Percentiles rank a stretch among this genome's conserved stretches.
phyloP scores from a whole-genome alignment of 2,797 vertebrate genomes.

The Cryptoblepharus egeriae region DNA sequence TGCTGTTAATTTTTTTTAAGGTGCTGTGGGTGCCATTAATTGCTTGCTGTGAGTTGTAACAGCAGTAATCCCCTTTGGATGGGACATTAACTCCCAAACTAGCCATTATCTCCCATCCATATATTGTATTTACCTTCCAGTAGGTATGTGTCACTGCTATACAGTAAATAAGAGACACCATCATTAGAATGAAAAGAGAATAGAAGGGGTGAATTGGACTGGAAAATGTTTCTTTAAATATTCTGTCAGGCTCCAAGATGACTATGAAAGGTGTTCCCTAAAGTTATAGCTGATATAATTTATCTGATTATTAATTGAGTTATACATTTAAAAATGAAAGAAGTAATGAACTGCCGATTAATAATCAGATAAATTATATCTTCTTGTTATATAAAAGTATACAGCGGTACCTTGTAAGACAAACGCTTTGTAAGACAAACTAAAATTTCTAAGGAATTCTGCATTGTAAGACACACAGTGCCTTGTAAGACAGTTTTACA shows the following conservation, averaged over 20 bases:
- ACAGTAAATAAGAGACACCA: slow-evolving; percentile 36
- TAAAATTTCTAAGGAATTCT: too few relatives aligned
- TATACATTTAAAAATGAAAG: too few relatives aligned
- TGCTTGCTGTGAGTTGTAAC: slow-evolving; percentile 60
- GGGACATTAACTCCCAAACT: slow-evolving; percentile 58
- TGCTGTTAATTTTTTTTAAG: slow-evolving; percentile 51
- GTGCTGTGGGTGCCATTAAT: slow-evolving; percentile 60
- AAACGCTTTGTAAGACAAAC: too few relatives aligned
- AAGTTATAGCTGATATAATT: not conserved
- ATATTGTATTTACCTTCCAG: slow-evolving; percentile 54
- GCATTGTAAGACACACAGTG: too few relatives aligned
- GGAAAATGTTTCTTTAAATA: not conserved
- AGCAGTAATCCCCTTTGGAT: slow-evolving; percentile 44
- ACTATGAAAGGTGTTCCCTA: not conserved
- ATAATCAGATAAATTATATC: too few relatives aligned
- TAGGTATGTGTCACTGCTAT: slow-evolving; percentile 21
- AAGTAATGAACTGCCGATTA: too few relatives aligned
- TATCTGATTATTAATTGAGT: not conserved
- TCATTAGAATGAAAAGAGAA: not conserved
- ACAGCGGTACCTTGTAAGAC: too few relatives aligned
- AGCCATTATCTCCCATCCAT: slow-evolving; percentile 43
- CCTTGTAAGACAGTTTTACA: too few relatives aligned
- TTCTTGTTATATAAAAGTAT: too few relatives aligned
- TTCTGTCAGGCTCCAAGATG: not conserved
- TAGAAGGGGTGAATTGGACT: not conserved